Evolutionary conservation across 2,797 vertebrate species (phyloP).

Genomic region (Bryconaethiops microstoma): DNA sequence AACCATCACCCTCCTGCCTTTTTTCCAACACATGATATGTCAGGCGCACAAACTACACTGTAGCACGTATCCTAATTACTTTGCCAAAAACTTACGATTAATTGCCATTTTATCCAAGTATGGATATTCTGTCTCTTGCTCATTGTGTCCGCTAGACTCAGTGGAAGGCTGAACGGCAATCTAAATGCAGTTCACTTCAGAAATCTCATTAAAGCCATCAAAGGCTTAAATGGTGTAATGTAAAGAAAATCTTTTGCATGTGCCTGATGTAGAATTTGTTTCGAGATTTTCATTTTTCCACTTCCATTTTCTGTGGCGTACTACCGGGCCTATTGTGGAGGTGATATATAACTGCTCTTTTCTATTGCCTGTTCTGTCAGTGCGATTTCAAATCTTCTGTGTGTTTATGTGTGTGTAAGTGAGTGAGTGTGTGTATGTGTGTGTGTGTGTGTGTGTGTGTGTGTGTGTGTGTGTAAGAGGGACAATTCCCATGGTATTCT

Average conservation of each 20-base stretch:
- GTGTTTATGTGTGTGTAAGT: not conserved
- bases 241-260: conserved; percentile 75
- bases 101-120: conserved; percentile 60
- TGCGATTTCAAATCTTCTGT: conserved; percentile 14
- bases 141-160: conserved; percentile 42
- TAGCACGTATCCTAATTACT: conserved; percentile 60
- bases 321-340: conserved; percentile 54
- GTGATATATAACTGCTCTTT: conserved; percentile 67
- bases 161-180: conserved; percentile 73
- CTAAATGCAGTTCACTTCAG: conserved; percentile 77
- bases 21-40: conserved; percentile 64
- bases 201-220: conserved; percentile 78
- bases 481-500: conserved; percentile 24
- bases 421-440: not conserved
- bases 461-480: not conserved
- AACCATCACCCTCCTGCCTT: conserved; percentile 46
- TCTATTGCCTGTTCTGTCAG: conserved; percentile 45
- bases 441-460: not conserved
- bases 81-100: conserved; percentile 61
- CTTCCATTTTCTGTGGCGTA: conserved; percentile 53
- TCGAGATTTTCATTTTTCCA: conserved; percentile 67
- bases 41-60: conserved; percentile 54
- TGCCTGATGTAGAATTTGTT: conserved; percentile 69
- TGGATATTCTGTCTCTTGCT: conserved; percentile 70
- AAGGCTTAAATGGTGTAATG: conserved; percentile 71